Evolutionary conservation across 1,140 invertebrate species (phyloP).

Genomic region (Pogonus chalceus): DNA sequence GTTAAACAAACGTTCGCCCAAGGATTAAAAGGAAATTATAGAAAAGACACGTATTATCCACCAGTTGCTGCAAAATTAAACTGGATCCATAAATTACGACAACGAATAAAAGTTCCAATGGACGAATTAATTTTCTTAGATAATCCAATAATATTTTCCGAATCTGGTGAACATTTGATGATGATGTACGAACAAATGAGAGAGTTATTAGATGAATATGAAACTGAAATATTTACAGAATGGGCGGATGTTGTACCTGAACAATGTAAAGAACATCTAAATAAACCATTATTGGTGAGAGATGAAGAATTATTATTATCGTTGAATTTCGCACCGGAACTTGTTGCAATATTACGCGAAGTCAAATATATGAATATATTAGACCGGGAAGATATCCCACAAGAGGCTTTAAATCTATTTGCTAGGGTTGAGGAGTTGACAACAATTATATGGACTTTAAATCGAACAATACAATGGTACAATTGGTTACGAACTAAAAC

Average conservation of each 20-base stretch:
- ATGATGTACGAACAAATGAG: constrained; percentile 35
- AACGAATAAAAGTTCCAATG: constrained; percentile 50
- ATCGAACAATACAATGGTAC: constrained; percentile 46
- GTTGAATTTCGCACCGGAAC: constrained; percentile 39
- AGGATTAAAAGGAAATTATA: constrained; percentile 38
- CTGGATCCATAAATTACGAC: constrained; percentile 57
- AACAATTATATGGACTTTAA: constrained; percentile 36
- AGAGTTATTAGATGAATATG: constrained; percentile 26
- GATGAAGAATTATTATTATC: constrained; percentile 22
- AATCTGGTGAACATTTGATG: constrained; percentile 26
- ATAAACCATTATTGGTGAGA: constrained; percentile 31
- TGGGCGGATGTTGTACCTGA: constrained; percentile 33
- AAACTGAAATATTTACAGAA: constrained; percentile 28
- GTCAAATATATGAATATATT: constrained; percentile 52
- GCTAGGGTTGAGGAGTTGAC: constrained; percentile 41
- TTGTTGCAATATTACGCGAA: constrained; percentile 46
- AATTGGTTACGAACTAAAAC: constrained; percentile 58
- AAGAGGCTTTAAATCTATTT: constrained; percentile 45
- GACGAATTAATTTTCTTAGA: constrained; percentile 45
- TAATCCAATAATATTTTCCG: constrained; percentile 33
- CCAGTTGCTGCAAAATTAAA: constrained; percentile 59
- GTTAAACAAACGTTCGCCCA: constrained; percentile 48
- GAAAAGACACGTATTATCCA: constrained; percentile 59
- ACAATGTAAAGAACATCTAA: constrained; percentile 30
- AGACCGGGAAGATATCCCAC: constrained; percentile 39